Percentiles rank a stretch among this genome's conserved stretches.
These are phyloP conservation scores for Drosophila subsilvestris DNA, from an alignment of 2,888 invertebrate genomes.

Conservation along the genomic window DNA sequence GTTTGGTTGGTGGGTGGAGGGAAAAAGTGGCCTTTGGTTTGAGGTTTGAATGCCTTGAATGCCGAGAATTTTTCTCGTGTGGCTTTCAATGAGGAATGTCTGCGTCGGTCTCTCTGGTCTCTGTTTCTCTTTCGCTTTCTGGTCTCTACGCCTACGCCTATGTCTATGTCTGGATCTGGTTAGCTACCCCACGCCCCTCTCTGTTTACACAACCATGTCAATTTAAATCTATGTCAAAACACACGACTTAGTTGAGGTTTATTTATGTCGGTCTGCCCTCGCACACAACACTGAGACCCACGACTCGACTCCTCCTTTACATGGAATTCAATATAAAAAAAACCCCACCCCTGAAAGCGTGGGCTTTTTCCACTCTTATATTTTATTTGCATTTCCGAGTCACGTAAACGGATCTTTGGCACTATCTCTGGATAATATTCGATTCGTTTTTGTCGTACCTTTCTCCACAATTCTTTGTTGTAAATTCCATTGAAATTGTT, in stretches of 20 bases:
- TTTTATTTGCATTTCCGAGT: constrained; percentile 70
- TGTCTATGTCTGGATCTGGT: constrained; percentile 15
- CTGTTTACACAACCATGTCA: constrained; percentile 75
- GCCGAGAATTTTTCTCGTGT: constrained; percentile 63
- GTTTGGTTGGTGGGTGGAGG: constrained; percentile 4
- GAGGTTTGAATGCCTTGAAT: constrained; percentile 62
- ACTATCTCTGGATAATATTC: constrained; percentile 68
- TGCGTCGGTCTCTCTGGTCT: constrained; percentile 31
- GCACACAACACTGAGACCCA: background rate
- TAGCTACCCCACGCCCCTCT: background rate
- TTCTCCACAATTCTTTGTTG: background rate
- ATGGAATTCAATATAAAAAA: constrained; percentile 72
- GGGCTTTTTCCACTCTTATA: constrained; percentile 47
- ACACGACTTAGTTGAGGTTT: constrained; percentile 79
- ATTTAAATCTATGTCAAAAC: constrained; percentile 81
- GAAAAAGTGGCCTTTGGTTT: constrained; percentile 7
- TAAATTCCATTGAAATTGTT: constrained; percentile 53
- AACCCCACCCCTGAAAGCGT: constrained; percentile 38
- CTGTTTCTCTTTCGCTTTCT: constrained; percentile 14
- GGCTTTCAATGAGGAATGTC: constrained; percentile 54
- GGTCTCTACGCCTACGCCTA: background rate
- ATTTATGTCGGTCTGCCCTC: constrained; percentile 71
- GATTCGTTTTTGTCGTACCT: constrained; percentile 46
- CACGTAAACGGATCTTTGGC: constrained; percentile 77
- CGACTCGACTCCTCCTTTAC: constrained; percentile 15